Conservation (phyloP, 2,797 vertebrate species). For the Pogonophryne albipinna region DNA sequence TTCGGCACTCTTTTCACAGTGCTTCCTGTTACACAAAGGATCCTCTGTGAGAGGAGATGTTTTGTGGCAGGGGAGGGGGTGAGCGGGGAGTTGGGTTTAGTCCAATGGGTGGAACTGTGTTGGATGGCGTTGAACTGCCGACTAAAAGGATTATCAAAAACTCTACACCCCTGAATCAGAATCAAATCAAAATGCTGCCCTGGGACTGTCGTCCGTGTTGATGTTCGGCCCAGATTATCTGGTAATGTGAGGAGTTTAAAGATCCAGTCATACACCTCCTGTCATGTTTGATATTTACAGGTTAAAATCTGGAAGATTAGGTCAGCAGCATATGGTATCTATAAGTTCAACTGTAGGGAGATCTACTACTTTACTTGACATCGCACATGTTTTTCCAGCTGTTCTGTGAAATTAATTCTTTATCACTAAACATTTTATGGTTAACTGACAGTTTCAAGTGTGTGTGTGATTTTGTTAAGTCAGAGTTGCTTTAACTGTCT, state of each 20-base stretch:
- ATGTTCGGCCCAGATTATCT: too few species aligned
- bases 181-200: too few species aligned
- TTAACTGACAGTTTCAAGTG: constrained; percentile 13
- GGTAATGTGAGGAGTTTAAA: too few species aligned
- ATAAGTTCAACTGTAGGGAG: constrained; percentile 20
- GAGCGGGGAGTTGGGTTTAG: constrained; percentile 13
- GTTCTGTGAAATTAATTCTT: constrained; percentile 15
- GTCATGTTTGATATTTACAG: too few species aligned
- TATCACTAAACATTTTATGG: background rate
- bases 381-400: constrained; percentile 24
- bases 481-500: background rate
- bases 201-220: too few species aligned
- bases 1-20: constrained; percentile 67
- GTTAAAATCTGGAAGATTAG: too few species aligned
- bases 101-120: constrained; percentile 29
- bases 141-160: constrained; percentile 40
- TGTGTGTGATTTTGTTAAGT: constrained; percentile 11
- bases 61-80: constrained; percentile 46
- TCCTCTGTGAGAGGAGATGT: constrained; percentile 72
- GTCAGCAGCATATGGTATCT: constrained; percentile 38
- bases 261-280: too few species aligned
- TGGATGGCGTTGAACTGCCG: constrained; percentile 36
- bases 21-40: constrained; percentile 71
- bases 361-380: constrained; percentile 39
- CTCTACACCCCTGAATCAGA: too few species aligned